Base-by-base conservation (phyloP, 2,113 vertebrate species). In the Sturnus vulgaris region DNA sequence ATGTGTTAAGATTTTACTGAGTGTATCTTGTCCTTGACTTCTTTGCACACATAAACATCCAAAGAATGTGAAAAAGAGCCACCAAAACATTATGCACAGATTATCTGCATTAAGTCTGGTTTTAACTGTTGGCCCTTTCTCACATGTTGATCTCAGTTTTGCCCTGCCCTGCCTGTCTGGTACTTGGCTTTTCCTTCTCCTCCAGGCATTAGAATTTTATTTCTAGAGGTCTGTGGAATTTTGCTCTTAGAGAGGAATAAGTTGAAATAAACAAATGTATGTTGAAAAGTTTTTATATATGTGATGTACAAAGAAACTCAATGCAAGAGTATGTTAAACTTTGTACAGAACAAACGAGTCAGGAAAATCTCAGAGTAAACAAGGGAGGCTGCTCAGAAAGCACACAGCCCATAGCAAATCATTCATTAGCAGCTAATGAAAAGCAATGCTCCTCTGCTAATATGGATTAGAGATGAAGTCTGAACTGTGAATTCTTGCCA, bases 361-460 rank as follows among this genome's bases (percentile, higher is more conserved):
- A 65, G 64, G 47, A 59, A 79, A 86, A 30, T 61, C 24, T 61
- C 28, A 40, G 10, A n/a, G 17, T 73, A 81, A 81, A 70, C 17
- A 49, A 21, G 2, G 30, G 65, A 31, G 47, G 33, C 65, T 92
- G 76, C 68, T 44, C 70, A 39, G 50, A 68, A 39, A 68, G 37
- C 42, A 79, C 18, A 37, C 5, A 68, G 63, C 39, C 55, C 53
- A 11, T 11, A 23, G 19, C 23, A 2, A 68, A 92, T 46, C 30
- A 50, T 55, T 64, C 81, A 39, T 92, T 95, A 94, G 59, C 5
- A 83, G 46, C 39, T 95, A 69, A 90, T 90, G 60, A 92, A 92
- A 95, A 93, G 47, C 57, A 83, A 68, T 20, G 60, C 28, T 61
- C 3, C 68, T 56, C 76, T 55, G 37, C 53, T 95, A 88, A 88